Conservation (phyloP, 2,797 vertebrate genomes). For the Girardinus metallicus region DNA sequence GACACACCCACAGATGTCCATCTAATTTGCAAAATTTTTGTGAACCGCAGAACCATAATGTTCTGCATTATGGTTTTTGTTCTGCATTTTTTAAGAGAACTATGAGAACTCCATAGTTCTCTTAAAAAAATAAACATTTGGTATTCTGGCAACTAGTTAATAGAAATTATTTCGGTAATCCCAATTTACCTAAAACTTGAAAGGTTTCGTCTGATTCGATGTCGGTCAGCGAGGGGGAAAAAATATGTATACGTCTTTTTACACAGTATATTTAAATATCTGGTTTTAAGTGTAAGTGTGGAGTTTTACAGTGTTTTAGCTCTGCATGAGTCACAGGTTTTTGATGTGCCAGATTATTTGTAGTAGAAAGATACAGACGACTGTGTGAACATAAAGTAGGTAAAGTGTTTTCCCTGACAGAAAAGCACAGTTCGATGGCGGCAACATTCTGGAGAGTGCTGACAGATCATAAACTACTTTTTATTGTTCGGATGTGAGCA, state of each 20-base stretch:
- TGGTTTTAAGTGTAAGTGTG: neutral
- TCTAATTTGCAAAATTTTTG: neutral
- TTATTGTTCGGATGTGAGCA: constrained; percentile 65
- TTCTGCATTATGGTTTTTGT: too few species aligned
- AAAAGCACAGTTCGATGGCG: constrained; percentile 39
- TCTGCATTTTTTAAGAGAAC: too few species aligned
- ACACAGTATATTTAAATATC: neutral
- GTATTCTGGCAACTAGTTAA: neutral
- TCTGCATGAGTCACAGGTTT: constrained; percentile 28
- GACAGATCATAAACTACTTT: constrained; percentile 65
- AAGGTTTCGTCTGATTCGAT: neutral
- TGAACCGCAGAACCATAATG: too few species aligned
- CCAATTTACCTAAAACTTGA: neutral
- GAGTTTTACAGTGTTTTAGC: constrained; percentile 1
- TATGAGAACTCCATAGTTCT: neutral
- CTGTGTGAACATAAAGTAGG: constrained; percentile 48
- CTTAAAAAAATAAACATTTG: neutral
- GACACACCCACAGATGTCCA: neutral
- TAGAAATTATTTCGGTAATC: neutral
- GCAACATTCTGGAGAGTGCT: constrained; percentile 59
- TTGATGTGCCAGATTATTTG: constrained; percentile 41
- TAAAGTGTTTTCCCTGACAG: constrained; percentile 59
- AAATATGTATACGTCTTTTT: neutral
- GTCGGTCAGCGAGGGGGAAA: neutral
- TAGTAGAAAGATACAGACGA: constrained; percentile 51